Base-by-base conservation (phyloP, 2,888 invertebrate genomes). In the Agriopis aurantiaria region DNA sequence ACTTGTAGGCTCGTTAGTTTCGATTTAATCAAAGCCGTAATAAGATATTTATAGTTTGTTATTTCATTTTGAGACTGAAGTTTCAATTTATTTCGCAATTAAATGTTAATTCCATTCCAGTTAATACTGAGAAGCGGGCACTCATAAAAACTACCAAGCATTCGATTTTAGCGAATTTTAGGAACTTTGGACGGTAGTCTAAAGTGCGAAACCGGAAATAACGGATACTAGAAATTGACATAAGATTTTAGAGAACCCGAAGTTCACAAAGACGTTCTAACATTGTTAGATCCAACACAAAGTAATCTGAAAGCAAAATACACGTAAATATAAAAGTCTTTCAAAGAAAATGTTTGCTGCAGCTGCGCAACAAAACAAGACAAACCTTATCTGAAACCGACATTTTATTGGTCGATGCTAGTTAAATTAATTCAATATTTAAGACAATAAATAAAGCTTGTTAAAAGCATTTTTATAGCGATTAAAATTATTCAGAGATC, bases 401-500 rank as follows among this genome's bases (percentile, higher is more conserved):
- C 72, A 75, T 72, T 75, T 74, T 82, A 82, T 79, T 81, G 78
- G 73, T 73, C 57, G 69, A 69, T 66, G 68, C 75, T 76, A 76
- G 78, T 82, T 81, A 82, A 85, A 89, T 89, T 88, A 88, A 89
- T 90, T 87, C 79, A 85, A 87, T 88, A 85, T 87, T 87, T 88
- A 84, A 86, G 86, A 88, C 84, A 86, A 88, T 89, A 90, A 90
- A 89, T 88, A 88, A 89, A 84, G 85, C 85, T 84, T 87, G 86
- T 89, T 90, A 90, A 90, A 86, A 88, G 87, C 86, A 87, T 87
- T 90, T 91, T 91, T 91, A 92, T 89, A 83, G 88, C 86, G 83
- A 88, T 88, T 85, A 87, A 82, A 86, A 87, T 91, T 91, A 91
- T 89, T 88, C 85, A 83, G 83, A 84, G 87, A 84, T 85, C 85